phyloP scores from a whole-genome alignment of 2,797 vertebrate species.

The Ctenochaetus hawaiiensis region DNA sequence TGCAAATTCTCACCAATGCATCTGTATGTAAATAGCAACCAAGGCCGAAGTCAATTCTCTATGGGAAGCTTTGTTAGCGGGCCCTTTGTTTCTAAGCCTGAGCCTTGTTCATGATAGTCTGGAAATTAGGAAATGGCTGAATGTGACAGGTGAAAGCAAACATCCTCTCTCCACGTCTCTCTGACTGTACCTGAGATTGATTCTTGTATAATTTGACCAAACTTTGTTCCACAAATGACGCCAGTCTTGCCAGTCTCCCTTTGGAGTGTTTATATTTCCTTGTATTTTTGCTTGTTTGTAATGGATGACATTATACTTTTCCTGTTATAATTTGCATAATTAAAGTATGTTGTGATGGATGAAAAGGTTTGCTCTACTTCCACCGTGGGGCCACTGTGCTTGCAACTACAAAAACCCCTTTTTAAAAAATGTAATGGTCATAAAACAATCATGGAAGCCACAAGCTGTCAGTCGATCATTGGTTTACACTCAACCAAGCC shows the following conservation, averaged over 20 bases:
- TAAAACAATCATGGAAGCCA: conserved; percentile 58
- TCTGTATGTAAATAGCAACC: conserved; percentile 98
- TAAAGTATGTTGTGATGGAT: conserved; percentile 15
- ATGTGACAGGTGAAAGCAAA: conserved; percentile 70
- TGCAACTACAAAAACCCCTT: conserved; percentile 34
- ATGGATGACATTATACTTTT: conserved; percentile 26
- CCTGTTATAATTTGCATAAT: conserved; percentile 34
- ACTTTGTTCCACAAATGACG: conserved; percentile 13
- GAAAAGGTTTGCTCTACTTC: conserved; percentile 21
- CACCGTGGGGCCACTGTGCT: conserved; percentile 25
- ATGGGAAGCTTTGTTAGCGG: conserved; percentile 90
- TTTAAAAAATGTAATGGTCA: conserved; percentile 52
- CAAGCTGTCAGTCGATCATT: conserved; percentile 58
- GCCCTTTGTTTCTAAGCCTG: conserved; percentile 84
- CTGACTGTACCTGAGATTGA: conserved; percentile 37
- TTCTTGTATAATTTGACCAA: conserved; percentile 36
- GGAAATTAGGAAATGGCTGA: conserved; percentile 74
- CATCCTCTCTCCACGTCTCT: conserved; percentile 1
- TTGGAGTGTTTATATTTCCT: conserved; percentile 12
- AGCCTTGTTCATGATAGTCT: conserved; percentile 79
- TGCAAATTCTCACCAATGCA: conserved; percentile 95
- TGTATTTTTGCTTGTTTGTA: conserved; percentile 48
- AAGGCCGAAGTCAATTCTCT: conserved; percentile 90
- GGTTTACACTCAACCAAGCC: conserved; percentile 63
- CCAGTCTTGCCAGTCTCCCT: background rate